Percentiles rank a stretch among this genome's conserved stretches.
Evolutionary conservation across 2,113 vertebrate genomes (phyloP).

Genomic region (Paratilapia polleni): DNA sequence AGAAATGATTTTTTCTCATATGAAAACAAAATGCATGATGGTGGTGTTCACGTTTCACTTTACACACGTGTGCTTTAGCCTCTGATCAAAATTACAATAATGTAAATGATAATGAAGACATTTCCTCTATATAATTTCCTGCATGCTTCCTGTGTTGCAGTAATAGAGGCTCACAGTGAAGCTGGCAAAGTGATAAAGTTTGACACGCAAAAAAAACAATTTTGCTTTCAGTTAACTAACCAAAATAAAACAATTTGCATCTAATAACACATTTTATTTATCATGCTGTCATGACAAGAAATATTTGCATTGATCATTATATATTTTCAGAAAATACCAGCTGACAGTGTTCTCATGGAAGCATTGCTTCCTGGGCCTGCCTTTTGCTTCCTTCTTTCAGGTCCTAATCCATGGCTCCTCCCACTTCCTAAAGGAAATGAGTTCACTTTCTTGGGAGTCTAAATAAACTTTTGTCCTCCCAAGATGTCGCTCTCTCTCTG

Average conservation of each 20-base stretch:
- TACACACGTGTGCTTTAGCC: no score
- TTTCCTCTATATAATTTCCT: no score
- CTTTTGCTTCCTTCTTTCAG: not conserved
- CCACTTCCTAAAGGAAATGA: not conserved
- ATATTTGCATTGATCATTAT: not conserved
- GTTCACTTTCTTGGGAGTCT: not conserved
- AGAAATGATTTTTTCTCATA: not conserved
- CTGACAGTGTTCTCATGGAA: not conserved
- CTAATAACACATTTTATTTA: not conserved
- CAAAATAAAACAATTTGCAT: not conserved
- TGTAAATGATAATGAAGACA: no score
- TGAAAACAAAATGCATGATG: not conserved
- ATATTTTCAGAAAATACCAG: not conserved
- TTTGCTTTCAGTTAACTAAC: no score
- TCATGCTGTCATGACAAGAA: rapidly evolving
- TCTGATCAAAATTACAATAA: no score
- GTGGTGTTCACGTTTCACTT: not conserved
- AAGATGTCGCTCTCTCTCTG: rapidly evolving
- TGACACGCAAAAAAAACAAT: no score
- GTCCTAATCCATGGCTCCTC: not conserved
- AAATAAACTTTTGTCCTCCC: not conserved
- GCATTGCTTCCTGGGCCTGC: not conserved
- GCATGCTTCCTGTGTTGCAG: no score
- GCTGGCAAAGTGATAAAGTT: no score
- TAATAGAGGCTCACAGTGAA: no score